Evolutionary conservation across 92 coral and sea anemone species (phyloP).

Genomic region (Epizoanthus illoricatus): DNA sequence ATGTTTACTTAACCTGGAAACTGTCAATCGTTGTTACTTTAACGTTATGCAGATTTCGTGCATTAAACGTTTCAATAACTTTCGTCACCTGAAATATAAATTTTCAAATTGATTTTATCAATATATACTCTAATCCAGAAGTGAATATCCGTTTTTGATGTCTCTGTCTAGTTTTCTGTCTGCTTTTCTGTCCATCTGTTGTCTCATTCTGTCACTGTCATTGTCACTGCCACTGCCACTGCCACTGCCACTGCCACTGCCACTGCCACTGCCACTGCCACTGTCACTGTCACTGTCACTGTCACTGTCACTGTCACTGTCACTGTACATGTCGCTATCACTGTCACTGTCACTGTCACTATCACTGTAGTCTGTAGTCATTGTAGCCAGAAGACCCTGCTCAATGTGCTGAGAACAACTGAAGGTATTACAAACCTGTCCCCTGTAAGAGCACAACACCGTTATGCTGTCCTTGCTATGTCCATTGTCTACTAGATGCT

Average conservation of each 20-base stretch:
- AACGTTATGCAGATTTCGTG: neutral
- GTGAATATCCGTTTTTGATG: too few species aligned
- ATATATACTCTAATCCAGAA: too few species aligned
- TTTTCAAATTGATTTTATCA: too few species aligned
- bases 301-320: neutral
- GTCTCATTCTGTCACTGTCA: neutral
- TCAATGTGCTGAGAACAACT: too few species aligned
- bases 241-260: neutral
- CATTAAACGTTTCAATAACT: neutral
- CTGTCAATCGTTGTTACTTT: neutral
- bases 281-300: neutral
- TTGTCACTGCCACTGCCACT: neutral
- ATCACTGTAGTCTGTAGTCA: too few species aligned
- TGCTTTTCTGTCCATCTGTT: too few species aligned
- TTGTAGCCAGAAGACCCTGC: too few species aligned
- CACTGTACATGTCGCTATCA: neutral
- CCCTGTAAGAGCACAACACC: constrained; percentile 1
- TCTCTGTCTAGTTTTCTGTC: too few species aligned
- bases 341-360: neutral
- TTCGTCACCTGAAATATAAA: neutral
- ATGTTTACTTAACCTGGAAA: neutral
- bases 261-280: neutral
- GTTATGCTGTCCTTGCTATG: neutral
- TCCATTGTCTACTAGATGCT: neutral
- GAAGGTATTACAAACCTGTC: neutral